These are phyloP conservation scores for Gasterosteus aculeatus DNA, from an alignment of 2,113 vertebrate species.

Conservation along the genomic window DNA sequence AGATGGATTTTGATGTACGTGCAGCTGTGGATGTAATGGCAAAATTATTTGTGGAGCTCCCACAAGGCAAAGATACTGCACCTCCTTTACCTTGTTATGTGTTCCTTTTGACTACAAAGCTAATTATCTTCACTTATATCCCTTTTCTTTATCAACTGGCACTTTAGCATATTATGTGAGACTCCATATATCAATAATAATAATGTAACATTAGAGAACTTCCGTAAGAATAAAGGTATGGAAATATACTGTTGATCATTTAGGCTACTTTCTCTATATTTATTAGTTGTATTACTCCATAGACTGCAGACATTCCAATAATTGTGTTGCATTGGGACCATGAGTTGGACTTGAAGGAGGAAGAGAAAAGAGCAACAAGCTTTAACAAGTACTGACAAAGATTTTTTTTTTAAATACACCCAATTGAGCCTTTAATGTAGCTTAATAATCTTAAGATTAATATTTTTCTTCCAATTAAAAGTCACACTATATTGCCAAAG, in stretches of 20 bases:
- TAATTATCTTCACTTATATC: not conserved
- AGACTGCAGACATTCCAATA: not conserved
- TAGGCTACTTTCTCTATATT: not conserved
- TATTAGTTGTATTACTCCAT: not conserved
- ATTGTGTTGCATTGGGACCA: not conserved
- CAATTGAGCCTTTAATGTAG: not conserved
- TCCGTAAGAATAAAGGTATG: not conserved
- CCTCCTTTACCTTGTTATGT: not conserved
- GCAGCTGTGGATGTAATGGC: not conserved
- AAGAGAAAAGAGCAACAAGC: not conserved
- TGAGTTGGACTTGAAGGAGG: not conserved
- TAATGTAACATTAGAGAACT: not conserved
- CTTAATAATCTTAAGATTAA: not conserved
- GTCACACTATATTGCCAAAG: not conserved
- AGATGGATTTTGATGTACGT: conserved; percentile 8
- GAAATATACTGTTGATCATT: conserved; percentile 1
- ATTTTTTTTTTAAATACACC: not conserved
- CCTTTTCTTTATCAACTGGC: not conserved
- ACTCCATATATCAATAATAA: not conserved
- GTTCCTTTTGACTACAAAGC: not conserved
- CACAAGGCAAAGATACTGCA: not conserved
- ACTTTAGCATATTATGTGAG: not conserved
- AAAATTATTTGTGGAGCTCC: not conserved
- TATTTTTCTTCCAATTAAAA: not conserved
- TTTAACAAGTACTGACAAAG: not conserved